Evolutionary conservation across 1,140 invertebrate species (phyloP), one percentile per base, ranked within the genome.

Genomic region (Kradibia gibbosae): DNA sequence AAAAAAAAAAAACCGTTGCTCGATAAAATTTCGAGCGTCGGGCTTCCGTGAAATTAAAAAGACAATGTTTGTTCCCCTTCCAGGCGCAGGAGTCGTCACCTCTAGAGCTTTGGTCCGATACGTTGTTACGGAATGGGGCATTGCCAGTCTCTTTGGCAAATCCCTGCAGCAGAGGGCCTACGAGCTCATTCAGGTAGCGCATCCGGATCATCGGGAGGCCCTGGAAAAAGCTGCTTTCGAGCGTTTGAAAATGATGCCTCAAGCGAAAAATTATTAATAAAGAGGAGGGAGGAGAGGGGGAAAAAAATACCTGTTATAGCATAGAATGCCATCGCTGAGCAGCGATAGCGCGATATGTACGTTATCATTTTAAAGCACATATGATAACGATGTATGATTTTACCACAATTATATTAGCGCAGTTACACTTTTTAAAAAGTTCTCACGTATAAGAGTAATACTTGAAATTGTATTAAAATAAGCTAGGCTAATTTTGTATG

Each of bases 11-110:
- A n/a, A n/a, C n/a, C n/a, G n/a, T n/a, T n/a, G n/a, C n/a, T n/a
- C n/a, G n/a, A n/a, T n/a, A n/a, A n/a, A n/a, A n/a, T n/a, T n/a
- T n/a, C n/a, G n/a, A n/a, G n/a, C n/a, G n/a, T n/a, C n/a, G n/a
- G n/a, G n/a, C n/a, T n/a, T n/a, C n/a, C n/a, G n/a, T n/a, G n/a
- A n/a, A n/a, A n/a, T n/a, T n/a, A n/a, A n/a, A n/a, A n/a, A n/a
- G n/a, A n/a, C n/a, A n/a, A n/a, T n/a, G n/a, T n/a, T n/a, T n/a
- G n/a, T n/a, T n/a, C n/a, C n/a, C n/a, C n/a, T 39, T 53, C 87
- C 77, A 97, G 98, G 97, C 85, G 97, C 96, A 84, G 97, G 98
- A 65, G 97, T 99, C 22, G 97, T 99, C 5, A 98, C 98, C 3
- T 96, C 96, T 0, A 93, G 98, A 86, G 97, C 97, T 2, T 96